phyloP scores from a whole-genome alignment of 2,113 vertebrate genomes.

The Odocoileus hemionus region DNA sequence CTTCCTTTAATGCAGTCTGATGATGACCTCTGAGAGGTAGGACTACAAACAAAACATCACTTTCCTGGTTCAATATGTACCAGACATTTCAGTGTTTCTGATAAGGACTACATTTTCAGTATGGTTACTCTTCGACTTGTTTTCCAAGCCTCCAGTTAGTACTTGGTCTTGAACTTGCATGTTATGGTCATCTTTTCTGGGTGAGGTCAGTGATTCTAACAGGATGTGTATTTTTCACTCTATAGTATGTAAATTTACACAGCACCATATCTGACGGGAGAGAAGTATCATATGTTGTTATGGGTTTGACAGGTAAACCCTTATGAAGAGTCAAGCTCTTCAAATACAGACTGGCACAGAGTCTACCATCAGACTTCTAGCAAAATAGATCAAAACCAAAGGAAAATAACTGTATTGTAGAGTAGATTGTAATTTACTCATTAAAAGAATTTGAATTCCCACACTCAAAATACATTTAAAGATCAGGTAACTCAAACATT shows the following conservation, averaged over 20 bases:
- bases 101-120: slow-evolving; percentile 35
- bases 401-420: background rate
- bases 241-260: slow-evolving; percentile 38
- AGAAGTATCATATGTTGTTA: slow-evolving; percentile 20
- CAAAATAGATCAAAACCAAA: background rate
- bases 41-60: slow-evolving; percentile 39
- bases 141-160: slow-evolving; percentile 47
- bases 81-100: slow-evolving; percentile 44
- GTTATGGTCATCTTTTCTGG: slow-evolving; percentile 15
- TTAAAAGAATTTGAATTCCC: background rate
- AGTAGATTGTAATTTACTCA: background rate
- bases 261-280: slow-evolving; percentile 16
- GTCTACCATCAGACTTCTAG: background rate
- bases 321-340: slow-evolving; percentile 32
- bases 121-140: slow-evolving; percentile 38
- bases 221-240: slow-evolving; percentile 51
- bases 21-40: background rate
- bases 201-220: slow-evolving; percentile 51
- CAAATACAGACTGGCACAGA: background rate
- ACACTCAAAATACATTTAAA: slow-evolving; percentile 20
- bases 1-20: background rate
- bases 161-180: slow-evolving; percentile 36
- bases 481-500: background rate
- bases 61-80: slow-evolving; percentile 29
- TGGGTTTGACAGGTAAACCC: slow-evolving; percentile 39